Conservation (phyloP, 2,888 invertebrate species). For the Rotaria macrura region DNA sequence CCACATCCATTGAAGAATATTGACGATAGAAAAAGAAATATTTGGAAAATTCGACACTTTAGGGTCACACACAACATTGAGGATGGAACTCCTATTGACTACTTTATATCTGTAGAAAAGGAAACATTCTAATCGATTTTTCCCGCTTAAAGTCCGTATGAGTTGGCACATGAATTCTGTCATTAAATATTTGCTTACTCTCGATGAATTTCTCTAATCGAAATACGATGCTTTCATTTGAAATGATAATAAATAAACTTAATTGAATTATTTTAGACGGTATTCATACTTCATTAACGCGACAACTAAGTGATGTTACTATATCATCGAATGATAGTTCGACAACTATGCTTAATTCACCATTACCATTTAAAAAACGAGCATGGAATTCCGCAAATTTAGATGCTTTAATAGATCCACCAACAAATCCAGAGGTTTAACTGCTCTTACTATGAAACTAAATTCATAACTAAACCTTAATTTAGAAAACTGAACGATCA, state of each 20-base stretch:
- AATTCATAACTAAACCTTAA: background rate
- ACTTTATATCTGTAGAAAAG: too few relatives aligned
- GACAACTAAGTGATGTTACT: background rate
- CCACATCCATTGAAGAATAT: too few relatives aligned
- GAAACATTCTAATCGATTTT: too few relatives aligned
- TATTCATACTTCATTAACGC: background rate
- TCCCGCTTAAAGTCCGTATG: too few relatives aligned
- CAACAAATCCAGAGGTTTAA: background rate
- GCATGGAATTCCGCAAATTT: background rate
- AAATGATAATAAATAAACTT: background rate
- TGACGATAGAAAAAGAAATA: too few relatives aligned
- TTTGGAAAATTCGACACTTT: too few relatives aligned
- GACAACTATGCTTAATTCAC: background rate
- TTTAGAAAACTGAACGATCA: background rate
- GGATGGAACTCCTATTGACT: too few relatives aligned
- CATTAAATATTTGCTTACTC: too few relatives aligned
- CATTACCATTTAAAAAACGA: constrained; percentile 19
- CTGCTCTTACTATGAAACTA: background rate
- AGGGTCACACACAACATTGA: too few relatives aligned
- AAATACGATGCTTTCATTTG: too few relatives aligned
- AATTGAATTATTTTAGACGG: background rate
- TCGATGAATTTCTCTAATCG: too few relatives aligned
- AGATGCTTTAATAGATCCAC: background rate
- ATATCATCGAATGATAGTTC: background rate
- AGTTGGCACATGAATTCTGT: too few relatives aligned